These are phyloP conservation scores for Litoditis marina DNA, from an alignment of 2,888 invertebrate genomes.

Conservation along the genomic window DNA sequence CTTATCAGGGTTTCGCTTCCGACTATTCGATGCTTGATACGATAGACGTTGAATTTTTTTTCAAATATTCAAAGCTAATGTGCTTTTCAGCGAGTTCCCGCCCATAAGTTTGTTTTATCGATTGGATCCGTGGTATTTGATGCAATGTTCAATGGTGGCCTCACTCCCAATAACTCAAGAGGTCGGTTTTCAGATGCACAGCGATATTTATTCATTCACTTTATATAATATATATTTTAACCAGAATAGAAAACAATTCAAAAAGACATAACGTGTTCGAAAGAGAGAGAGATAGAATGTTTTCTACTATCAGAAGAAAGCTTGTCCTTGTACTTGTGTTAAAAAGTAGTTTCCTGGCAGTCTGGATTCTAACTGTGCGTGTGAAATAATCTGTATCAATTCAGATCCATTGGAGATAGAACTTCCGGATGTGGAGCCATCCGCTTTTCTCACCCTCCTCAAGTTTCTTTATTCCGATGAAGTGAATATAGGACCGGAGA, in stretches of 20 bases:
- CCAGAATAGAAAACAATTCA: not conserved
- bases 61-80: not conserved
- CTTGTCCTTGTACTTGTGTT: too few species aligned
- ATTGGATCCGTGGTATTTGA: conserved; percentile 82
- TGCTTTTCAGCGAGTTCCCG: conserved; percentile 68
- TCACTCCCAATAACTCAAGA: conserved; percentile 30
- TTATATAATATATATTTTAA: too few species aligned
- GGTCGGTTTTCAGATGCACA: conserved; percentile 7
- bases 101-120: conserved; percentile 77
- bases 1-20: too few species aligned
- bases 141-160: conserved; percentile 79
- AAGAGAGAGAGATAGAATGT: too few species aligned
- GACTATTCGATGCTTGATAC: too few species aligned
- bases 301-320: not conserved
- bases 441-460: conserved; percentile 76
- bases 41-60: too few species aligned
- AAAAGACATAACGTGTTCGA: too few species aligned
- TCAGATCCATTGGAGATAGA: conserved; percentile 70
- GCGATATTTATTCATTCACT: too few species aligned
- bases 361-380: too few species aligned
- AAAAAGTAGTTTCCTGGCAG: too few species aligned
- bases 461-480: conserved; percentile 75
- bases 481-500: conserved; percentile 78
- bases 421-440: conserved; percentile 79
- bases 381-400: too few species aligned